Percentiles rank a stretch among this genome's conserved stretches.
phyloP scores from a whole-genome alignment of 37 sponge, comb jelly and placozoan species.

The Chondrilla cf. caribensis region DNA sequence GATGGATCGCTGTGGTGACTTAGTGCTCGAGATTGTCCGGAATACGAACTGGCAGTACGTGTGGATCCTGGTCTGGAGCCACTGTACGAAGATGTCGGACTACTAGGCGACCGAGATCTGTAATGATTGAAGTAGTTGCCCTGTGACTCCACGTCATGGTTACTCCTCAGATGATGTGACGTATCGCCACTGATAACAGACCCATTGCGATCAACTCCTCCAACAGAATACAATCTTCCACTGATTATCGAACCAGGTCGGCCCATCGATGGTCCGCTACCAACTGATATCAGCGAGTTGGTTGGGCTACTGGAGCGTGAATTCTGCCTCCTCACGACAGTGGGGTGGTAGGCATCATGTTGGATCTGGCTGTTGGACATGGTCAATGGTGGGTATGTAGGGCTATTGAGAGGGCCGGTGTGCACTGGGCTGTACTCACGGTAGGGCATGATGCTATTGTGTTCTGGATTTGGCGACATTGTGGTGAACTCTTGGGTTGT shows the following conservation, averaged over 20 bases:
- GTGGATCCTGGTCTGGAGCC: slow-evolving; percentile 11
- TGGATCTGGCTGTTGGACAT: not conserved
- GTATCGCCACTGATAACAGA: not conserved
- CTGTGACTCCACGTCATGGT: not conserved
- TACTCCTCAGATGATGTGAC: too few species aligned
- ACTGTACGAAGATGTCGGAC: not conserved
- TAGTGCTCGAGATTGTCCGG: not conserved
- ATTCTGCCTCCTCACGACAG: not conserved
- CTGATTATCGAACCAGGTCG: not conserved
- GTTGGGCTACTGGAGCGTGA: slow-evolving; percentile 24
- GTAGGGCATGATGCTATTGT: not conserved
- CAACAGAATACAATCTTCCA: not conserved
- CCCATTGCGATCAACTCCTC: not conserved
- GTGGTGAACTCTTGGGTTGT: not conserved
- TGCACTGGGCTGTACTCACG: not conserved
- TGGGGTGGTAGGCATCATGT: slow-evolving; percentile 1
- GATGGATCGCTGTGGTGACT: not conserved
- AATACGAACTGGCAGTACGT: slow-evolving; percentile 13
- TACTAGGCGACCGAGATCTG: slow-evolving; percentile 9
- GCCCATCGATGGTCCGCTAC: slow-evolving; percentile 12
- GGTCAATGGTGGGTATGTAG: not conserved
- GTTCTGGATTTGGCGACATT: not conserved
- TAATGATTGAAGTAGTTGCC: not conserved
- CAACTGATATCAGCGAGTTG: slow-evolving; percentile 12
- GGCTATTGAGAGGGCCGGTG: not conserved